Evolutionary conservation across 2,888 invertebrate species (phyloP).

Genomic region (Ypsolopha scabrella): DNA sequence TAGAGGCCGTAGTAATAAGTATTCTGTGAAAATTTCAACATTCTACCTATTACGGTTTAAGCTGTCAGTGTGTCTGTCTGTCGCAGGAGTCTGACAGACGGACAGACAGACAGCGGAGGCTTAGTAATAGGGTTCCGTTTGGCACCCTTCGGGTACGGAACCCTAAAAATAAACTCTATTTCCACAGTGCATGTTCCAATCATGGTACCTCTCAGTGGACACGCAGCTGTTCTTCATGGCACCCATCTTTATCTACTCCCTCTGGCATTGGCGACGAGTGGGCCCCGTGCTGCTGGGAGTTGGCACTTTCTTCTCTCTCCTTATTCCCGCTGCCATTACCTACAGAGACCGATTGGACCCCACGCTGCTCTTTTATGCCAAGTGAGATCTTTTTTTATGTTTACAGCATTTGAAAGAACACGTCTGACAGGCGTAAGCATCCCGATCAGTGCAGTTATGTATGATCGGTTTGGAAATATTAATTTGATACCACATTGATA

Average conservation of each 20-base stretch:
- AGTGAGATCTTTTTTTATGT: constrained; percentile 59
- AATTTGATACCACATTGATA: not conserved
- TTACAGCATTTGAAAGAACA: not conserved
- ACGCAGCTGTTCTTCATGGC: constrained; percentile 77
- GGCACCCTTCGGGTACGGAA: too few relatives aligned
- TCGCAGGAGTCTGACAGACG: too few relatives aligned
- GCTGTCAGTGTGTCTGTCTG: too few relatives aligned
- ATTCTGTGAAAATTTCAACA: too few relatives aligned
- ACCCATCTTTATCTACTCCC: constrained; percentile 74
- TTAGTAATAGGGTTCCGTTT: too few relatives aligned
- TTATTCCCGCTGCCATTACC: constrained; percentile 71
- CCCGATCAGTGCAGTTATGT: not conserved
- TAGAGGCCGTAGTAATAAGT: too few relatives aligned
- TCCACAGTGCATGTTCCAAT: constrained; percentile 78
- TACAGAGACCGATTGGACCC: constrained; percentile 73
- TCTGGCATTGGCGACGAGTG: constrained; percentile 73
- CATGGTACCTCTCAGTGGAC: constrained; percentile 77
- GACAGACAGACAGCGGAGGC: too few relatives aligned
- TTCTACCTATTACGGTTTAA: too few relatives aligned
- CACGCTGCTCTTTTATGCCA: constrained; percentile 75
- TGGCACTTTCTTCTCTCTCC: constrained; percentile 55
- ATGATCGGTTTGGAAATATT: not conserved
- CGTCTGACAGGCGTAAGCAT: not conserved
- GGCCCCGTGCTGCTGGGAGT: constrained; percentile 66
- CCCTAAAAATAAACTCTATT: too few relatives aligned